Evolutionary conservation across 2,113 vertebrate species (phyloP), one percentile per base, ranked within the genome.

Genomic region (Saimiri boliviensis): DNA sequence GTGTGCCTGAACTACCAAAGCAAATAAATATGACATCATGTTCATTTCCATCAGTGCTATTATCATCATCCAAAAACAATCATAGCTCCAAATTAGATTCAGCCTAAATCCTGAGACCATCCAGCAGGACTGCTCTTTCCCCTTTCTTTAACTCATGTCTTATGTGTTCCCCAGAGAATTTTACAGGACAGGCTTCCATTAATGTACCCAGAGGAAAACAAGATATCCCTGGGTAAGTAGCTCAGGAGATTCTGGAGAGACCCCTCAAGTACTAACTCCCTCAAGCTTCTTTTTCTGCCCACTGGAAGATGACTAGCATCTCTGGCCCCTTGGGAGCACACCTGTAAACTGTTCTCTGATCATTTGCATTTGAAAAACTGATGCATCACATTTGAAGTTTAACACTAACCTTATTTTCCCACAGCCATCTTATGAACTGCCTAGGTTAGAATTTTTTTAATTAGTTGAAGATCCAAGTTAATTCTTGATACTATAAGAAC

Each of bases 1-100:
- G 87, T 94, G 96, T 73, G 25, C 37, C 23, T 85, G 71, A 89
- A 49, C 6, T 87, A 93, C 91, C 87, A 92, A 96, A 92, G 94
- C 93, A 96, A 93, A 85, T 71, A 79, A 95, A 97, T 35, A 94
- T 92, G 86, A 86, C 81, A 79, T 94, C 94, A 93, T 16, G 37
- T 93, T 95, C 80, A 30, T 35, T 73, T 70, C 66, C 52, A 81
- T 76, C 49, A 3, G 32, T 30, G 37, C 45, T 73, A 12, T 77
- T 92, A 91, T 81, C 42, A 73, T 58, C 76, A 80, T 37, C 32
- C 20, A 13, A 25, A 66, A 81, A 49, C n/a, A 66, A n/a, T 23
- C 12, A 23, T n/a, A 42, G 13, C 90, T 93, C 94, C 37, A 81
- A 79, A 86, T 93, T 91, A 87, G 95, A 96, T 66, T 49, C 95